A percentile compares a stretch with the other conserved stretches of the same genome.
Conservation (phyloP, 2,888 invertebrate genomes). For the Rotaria sp. region DNA sequence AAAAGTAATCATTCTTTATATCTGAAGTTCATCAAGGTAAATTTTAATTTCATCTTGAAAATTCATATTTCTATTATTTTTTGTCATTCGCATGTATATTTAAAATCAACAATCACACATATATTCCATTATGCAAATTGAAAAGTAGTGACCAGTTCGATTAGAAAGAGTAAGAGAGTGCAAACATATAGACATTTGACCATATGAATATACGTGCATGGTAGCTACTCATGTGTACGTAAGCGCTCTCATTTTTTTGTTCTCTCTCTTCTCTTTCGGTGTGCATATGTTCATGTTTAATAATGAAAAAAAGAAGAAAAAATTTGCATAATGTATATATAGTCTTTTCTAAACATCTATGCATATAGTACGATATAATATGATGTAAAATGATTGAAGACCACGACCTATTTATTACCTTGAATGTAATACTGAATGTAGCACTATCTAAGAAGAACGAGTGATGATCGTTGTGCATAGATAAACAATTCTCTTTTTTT, state of each 20-base stretch:
- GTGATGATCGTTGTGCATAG: not conserved
- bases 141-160: not conserved
- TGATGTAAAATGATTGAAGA: not conserved
- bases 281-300: not conserved
- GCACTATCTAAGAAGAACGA: not conserved
- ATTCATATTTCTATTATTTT: not conserved
- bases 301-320: not conserved
- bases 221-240: not conserved
- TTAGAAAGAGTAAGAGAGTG: not conserved
- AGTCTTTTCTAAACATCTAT: not conserved
- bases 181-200: not conserved
- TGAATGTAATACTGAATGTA: not conserved
- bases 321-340: not conserved
- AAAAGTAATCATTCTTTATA: not conserved
- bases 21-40: not conserved
- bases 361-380: not conserved
- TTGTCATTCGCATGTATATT: not conserved
- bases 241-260: too few species aligned
- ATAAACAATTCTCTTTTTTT: not conserved
- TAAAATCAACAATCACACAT: not conserved
- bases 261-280: not conserved
- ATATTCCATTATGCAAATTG: not conserved
- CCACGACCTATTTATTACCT: not conserved
- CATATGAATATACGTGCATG: not conserved
- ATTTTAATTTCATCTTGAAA: not conserved